Percentiles rank a stretch among this genome's conserved stretches.
phyloP scores from a whole-genome alignment of 2,888 invertebrate genomes.

The Mechanitis mazaeus region DNA sequence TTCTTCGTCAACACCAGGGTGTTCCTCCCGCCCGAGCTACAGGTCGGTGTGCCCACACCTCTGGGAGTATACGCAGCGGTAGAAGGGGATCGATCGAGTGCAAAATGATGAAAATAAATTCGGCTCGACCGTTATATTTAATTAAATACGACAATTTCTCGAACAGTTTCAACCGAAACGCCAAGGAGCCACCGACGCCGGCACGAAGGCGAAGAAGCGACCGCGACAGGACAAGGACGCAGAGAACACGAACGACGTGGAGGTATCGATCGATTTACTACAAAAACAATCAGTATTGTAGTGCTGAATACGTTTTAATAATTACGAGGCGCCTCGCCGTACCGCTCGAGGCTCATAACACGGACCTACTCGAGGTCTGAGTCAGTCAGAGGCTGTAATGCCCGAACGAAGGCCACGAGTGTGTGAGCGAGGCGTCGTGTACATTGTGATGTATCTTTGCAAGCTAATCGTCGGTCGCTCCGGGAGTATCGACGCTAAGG shows the following conservation, averaged over 20 bases:
- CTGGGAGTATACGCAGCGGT: no score
- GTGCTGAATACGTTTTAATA: not conserved
- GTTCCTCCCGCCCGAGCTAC: slow-evolving; percentile 89
- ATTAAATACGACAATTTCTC: slow-evolving; percentile 3
- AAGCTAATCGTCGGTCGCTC: slow-evolving; percentile 76
- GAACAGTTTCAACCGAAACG: slow-evolving; percentile 61
- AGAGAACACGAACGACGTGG: slow-evolving; percentile 61
- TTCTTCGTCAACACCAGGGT: slow-evolving; percentile 84
- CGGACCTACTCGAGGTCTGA: no score
- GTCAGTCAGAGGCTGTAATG: no score
- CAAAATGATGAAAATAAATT: no score
- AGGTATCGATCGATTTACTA: slow-evolving; percentile 39
- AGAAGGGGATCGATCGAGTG: no score
- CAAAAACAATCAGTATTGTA: no score
- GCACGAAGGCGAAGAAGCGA: slow-evolving; percentile 48
- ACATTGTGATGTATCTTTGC: slow-evolving; percentile 48
- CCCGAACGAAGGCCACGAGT: no score
- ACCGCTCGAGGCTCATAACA: no score
- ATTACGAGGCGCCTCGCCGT: not conserved
- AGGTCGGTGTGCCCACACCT: slow-evolving; percentile 52
- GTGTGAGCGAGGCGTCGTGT: no score
- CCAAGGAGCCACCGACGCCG: slow-evolving; percentile 24
- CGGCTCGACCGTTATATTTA: not conserved
- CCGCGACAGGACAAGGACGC: slow-evolving; percentile 38
- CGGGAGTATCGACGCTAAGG: slow-evolving; percentile 82